Evolutionary conservation across 35 echinoderm and acorn worm species (phyloP).

Genomic region (Patiria miniata): DNA sequence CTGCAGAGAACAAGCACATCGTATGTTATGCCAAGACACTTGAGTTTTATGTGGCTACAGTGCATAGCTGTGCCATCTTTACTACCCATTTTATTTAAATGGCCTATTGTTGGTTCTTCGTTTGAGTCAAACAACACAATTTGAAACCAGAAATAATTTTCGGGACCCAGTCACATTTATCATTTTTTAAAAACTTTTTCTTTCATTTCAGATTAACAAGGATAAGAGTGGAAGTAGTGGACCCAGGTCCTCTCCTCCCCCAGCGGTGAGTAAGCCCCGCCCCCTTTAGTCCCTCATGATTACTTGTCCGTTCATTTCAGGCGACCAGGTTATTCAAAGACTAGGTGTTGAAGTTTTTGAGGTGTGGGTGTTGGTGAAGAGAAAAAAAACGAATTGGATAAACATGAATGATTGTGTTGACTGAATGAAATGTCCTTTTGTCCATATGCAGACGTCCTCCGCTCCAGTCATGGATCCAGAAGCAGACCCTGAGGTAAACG

Average conservation of each 20-base stretch:
- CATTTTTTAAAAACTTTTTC: too few relatives aligned
- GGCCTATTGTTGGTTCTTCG: too few relatives aligned
- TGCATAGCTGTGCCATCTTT: not conserved
- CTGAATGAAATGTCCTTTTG: constrained; percentile 29
- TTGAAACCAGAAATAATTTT: too few relatives aligned
- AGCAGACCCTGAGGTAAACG: constrained; percentile 84
- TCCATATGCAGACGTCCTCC: constrained; percentile 62
- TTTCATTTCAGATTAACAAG: not conserved
- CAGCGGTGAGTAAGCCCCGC: not conserved
- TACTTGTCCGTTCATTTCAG: too few relatives aligned
- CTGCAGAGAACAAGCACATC: constrained; percentile 89
- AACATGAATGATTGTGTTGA: too few relatives aligned
- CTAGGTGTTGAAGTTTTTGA: too few relatives aligned
- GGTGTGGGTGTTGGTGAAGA: too few relatives aligned
- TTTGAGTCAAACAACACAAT: too few relatives aligned
- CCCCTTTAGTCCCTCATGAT: not conserved
- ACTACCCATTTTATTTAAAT: too few relatives aligned
- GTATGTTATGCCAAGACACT: constrained; percentile 29
- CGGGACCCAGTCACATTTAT: too few relatives aligned
- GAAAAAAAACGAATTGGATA: too few relatives aligned
- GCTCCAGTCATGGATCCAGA: constrained; percentile 81
- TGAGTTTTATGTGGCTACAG: not conserved
- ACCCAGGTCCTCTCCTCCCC: not conserved
- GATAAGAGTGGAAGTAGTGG: not conserved
- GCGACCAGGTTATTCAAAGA: too few relatives aligned